These are phyloP conservation scores for Mystacides longicornis DNA, from an alignment of 2,888 invertebrate genomes.

Conservation along the genomic window DNA sequence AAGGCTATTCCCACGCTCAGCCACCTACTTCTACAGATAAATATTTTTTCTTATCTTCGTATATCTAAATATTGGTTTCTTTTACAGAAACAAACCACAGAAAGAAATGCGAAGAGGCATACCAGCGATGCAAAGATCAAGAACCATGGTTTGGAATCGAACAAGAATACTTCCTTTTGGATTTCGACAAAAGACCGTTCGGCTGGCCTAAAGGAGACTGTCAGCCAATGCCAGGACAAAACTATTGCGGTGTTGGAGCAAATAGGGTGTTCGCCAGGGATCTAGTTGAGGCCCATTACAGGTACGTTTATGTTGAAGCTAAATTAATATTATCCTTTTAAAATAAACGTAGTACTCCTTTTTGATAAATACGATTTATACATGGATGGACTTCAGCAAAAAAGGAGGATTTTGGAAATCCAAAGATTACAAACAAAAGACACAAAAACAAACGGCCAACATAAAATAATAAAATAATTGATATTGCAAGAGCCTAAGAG, in stretches of 20 bases:
- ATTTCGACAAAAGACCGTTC: slow-evolving; percentile 79
- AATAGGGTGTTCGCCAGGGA: slow-evolving; percentile 89
- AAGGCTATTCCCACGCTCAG: too few species aligned
- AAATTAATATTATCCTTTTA: too few species aligned
- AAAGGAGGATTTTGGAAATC: too few species aligned
- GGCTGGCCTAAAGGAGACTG: slow-evolving; percentile 93
- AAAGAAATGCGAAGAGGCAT: slow-evolving; percentile 60
- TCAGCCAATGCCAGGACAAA: slow-evolving; percentile 88
- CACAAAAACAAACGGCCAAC: too few species aligned
- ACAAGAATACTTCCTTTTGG: slow-evolving; percentile 84
- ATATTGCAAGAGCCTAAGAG: too few species aligned
- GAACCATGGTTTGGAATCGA: slow-evolving; percentile 90
- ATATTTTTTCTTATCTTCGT: too few species aligned
- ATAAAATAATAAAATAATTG: too few species aligned
- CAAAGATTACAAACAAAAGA: too few species aligned
- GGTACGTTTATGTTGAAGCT: not conserved
- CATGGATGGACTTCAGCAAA: too few species aligned
- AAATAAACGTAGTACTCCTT: too few species aligned
- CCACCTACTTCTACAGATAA: too few species aligned
- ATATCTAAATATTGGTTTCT: not conserved
- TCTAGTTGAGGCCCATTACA: slow-evolving; percentile 76
- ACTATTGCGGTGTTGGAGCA: slow-evolving; percentile 96
- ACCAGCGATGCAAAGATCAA: slow-evolving; percentile 56
- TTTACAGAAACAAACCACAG: slow-evolving; percentile 61
- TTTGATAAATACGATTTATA: too few species aligned